These are phyloP conservation scores for Epinephelus awoara DNA, from an alignment of 2,797 vertebrate species.

Conservation along the genomic window DNA sequence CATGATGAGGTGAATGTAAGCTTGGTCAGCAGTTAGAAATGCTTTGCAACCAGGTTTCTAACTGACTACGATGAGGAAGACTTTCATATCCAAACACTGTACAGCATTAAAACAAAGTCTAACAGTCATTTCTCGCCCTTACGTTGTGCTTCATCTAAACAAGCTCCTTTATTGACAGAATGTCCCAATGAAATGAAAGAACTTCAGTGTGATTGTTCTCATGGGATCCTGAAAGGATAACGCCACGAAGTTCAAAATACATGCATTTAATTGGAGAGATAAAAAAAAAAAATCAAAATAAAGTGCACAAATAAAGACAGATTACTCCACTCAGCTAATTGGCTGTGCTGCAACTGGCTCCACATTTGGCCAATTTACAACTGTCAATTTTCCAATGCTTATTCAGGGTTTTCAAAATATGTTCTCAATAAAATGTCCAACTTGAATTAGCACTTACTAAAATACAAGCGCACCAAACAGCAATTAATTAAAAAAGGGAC, in stretches of 20 bases:
- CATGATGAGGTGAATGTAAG: conserved; percentile 14
- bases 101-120: not conserved
- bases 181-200: not conserved
- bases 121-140: not conserved
- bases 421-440: not conserved
- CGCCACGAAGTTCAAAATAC: not conserved
- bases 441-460: not conserved
- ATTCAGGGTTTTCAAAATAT: conserved; percentile 9
- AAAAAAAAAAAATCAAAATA: not conserved
- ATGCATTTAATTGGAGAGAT: not conserved
- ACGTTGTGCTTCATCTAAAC: not conserved
- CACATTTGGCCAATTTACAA: not conserved
- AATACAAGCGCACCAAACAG: not conserved
- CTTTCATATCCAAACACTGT: conserved; percentile 3
- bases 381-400: not conserved
- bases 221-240: not conserved
- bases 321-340: not conserved
- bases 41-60: conserved; percentile 43
- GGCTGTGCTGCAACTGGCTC: not conserved
- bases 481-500: not conserved
- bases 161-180: not conserved
- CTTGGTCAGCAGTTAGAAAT: conserved; percentile 31
- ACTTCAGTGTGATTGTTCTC: not conserved
- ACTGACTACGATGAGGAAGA: conserved; percentile 29
- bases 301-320: conserved; percentile 2